Percentiles rank a stretch among this genome's conserved stretches.
These are phyloP conservation scores for Anthopleura xanthogrammica DNA, from an alignment of 92 coral and sea anemone species.

Conservation along the genomic window DNA sequence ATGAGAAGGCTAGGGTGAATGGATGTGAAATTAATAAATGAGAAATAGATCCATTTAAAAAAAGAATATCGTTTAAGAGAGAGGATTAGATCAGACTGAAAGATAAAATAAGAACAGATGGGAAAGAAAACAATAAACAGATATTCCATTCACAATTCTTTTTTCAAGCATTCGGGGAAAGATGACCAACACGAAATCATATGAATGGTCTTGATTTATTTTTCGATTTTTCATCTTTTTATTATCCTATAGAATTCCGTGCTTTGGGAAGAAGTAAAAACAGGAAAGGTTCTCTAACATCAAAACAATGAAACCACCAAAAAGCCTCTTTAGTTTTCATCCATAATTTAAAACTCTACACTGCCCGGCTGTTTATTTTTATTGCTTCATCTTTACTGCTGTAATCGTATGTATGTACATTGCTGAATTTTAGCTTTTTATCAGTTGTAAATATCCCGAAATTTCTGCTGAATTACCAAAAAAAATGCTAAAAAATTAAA, in stretches of 20 bases:
- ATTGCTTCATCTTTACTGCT: not conserved
- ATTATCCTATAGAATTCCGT: not conserved
- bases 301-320: conserved; percentile 1
- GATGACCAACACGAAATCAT: too few species aligned
- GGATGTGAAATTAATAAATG: too few species aligned
- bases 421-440: not conserved
- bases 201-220: too few species aligned
- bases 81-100: not conserved
- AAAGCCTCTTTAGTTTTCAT: not conserved
- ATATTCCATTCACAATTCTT: not conserved
- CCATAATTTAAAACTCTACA: not conserved
- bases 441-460: not conserved
- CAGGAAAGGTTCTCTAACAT: conserved; percentile 3
- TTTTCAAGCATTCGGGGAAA: not conserved
- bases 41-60: too few species aligned
- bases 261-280: not conserved
- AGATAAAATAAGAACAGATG: not conserved
- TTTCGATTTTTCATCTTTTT: too few species aligned
- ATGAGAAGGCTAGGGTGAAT: too few species aligned
- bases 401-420: not conserved
- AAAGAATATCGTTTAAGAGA: not conserved
- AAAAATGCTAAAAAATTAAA: not conserved
- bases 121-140: not conserved
- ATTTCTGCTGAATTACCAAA: not conserved
- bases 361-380: not conserved